These are phyloP conservation scores for Cinara cedri DNA, from an alignment of 2,888 invertebrate species.

Conservation along the genomic window DNA sequence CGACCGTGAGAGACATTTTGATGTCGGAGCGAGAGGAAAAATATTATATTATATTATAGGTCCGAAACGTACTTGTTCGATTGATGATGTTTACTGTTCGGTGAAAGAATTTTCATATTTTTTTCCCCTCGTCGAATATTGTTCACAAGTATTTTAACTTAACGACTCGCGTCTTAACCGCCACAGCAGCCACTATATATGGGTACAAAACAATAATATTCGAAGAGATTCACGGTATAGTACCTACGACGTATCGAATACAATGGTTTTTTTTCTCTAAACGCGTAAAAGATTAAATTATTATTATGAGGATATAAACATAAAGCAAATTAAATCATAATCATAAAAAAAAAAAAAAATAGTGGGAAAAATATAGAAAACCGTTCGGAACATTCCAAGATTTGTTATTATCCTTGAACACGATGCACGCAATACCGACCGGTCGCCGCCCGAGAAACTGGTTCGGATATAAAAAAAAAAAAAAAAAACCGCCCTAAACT, in stretches of 20 bases:
- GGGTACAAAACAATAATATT: neutral
- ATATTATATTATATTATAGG: neutral
- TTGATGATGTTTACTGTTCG: slow-evolving; percentile 2
- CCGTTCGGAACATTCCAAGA: no score
- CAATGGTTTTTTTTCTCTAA: no score
- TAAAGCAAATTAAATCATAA: neutral
- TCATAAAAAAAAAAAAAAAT: neutral
- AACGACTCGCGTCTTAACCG: neutral
- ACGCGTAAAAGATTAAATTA: no score
- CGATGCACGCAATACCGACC: no score
- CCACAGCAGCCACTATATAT: no score
- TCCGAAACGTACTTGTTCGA: slow-evolving; percentile 2
- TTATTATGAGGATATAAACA: neutral
- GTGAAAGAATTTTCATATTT: slow-evolving; percentile 11
- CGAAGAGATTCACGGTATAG: neutral
- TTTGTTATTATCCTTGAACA: no score
- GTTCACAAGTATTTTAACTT: neutral
- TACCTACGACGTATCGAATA: neutral
- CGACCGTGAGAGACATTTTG: slow-evolving; percentile 34
- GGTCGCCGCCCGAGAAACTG: neutral
- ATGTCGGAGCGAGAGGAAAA: neutral
- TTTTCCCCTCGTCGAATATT: neutral
- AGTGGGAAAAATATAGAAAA: no score
- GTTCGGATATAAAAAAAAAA: no score
- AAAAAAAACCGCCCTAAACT: neutral